Evolutionary conservation across 2,797 vertebrate species (phyloP).

Genomic region (Leptoclinus maculatus): DNA sequence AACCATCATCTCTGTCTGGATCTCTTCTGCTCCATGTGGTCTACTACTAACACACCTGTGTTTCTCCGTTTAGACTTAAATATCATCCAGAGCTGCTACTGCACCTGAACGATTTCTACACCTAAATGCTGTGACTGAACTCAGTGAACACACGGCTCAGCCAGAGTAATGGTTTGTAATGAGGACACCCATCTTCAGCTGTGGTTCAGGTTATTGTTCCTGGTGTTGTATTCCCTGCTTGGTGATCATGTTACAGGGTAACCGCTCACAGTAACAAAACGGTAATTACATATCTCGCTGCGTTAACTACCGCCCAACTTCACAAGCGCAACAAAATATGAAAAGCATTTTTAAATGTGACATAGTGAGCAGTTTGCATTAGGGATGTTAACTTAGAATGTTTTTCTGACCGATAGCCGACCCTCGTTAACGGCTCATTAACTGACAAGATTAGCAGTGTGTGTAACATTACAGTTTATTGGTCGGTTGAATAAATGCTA

Average conservation of each 20-base stretch:
- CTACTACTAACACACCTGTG: constrained; percentile 46
- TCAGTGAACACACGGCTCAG: neutral
- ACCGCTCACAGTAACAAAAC: constrained; percentile 19
- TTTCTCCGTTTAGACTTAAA: constrained; percentile 32
- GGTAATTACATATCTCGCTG: neutral
- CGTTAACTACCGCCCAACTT: neutral
- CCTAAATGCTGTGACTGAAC: neutral
- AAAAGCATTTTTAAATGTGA: constrained; percentile 8
- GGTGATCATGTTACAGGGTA: constrained; percentile 5
- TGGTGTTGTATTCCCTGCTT: constrained; percentile 1
- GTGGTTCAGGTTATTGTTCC: neutral
- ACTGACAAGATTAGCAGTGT: neutral
- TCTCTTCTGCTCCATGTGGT: constrained; percentile 46
- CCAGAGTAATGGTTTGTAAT: neutral
- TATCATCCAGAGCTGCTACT: neutral
- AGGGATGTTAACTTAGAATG: neutral
- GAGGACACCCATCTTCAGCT: neutral
- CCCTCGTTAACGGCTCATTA: neutral
- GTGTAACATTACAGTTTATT: too few relatives aligned
- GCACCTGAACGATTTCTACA: constrained; percentile 11
- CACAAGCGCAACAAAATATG: constrained; percentile 8
- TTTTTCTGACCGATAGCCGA: neutral
- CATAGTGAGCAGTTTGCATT: constrained; percentile 1
- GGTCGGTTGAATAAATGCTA: too few relatives aligned
- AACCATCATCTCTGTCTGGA: constrained; percentile 41